Evolutionary conservation across 1,140 invertebrate species (phyloP).

Genomic region (Coptotermes formosanus): DNA sequence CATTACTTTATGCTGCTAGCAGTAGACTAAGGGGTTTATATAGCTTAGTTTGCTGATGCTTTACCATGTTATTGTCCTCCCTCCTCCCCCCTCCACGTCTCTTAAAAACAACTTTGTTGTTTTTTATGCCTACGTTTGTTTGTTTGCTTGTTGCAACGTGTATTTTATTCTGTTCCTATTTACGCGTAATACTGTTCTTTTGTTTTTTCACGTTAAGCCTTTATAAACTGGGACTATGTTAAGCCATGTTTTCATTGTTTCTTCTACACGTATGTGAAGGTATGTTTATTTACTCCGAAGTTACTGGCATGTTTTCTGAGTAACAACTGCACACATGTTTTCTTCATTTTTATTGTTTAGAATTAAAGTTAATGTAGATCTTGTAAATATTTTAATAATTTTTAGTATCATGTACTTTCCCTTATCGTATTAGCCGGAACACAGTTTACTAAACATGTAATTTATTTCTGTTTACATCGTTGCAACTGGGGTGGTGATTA

Average conservation of each 20-base stretch:
- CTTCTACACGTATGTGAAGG: background rate
- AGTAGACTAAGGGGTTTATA: background rate
- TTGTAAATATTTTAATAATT: background rate
- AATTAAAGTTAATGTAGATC: background rate
- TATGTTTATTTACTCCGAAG: background rate
- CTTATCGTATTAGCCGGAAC: background rate
- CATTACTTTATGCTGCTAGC: conserved; percentile 7
- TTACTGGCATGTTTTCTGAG: background rate
- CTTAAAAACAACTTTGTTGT: conserved; percentile 17
- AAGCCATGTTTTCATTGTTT: conserved; percentile 12
- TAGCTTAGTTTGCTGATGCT: conserved; percentile 4
- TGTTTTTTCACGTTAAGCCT: conserved; percentile 3
- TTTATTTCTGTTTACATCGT: background rate
- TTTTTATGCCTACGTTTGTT: background rate
- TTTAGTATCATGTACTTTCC: background rate
- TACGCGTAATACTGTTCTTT: background rate
- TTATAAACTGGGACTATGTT: background rate
- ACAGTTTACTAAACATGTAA: background rate
- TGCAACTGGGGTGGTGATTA: background rate
- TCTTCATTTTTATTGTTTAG: background rate
- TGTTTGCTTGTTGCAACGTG: conserved; percentile 5
- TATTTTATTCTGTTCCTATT: background rate
- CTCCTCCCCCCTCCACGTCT: background rate
- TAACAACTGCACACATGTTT: background rate
- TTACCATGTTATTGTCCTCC: background rate